Evolutionary conservation across 37 sponge, comb jelly and placozoan genomes (phyloP).

Genomic region (Beroe forskalii): DNA sequence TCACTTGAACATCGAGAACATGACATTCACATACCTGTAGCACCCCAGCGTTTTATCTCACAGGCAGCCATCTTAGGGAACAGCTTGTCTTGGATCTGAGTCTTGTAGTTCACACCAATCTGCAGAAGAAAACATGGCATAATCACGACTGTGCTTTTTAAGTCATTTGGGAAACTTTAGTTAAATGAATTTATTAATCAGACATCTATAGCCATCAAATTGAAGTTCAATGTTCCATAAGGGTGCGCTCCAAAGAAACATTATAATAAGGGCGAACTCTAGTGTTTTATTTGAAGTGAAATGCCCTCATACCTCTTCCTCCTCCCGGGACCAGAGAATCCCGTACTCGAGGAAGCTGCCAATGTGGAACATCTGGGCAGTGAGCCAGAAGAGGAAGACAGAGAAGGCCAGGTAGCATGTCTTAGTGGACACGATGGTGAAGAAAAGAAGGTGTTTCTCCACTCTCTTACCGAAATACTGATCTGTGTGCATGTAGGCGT

Average conservation of each 20-base stretch:
- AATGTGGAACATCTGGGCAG: conserved; percentile 59
- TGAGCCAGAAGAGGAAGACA: conserved; percentile 34
- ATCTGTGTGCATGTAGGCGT: conserved; percentile 63
- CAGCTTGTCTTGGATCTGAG: conserved; percentile 49
- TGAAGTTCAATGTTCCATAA: too few species aligned
- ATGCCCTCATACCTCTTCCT: conserved; percentile 51
- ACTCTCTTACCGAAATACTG: conserved; percentile 59
- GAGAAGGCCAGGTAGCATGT: not conserved
- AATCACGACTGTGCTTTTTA: too few species aligned
- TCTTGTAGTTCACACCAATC: conserved; percentile 21
- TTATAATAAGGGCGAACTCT: too few species aligned
- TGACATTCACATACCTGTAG: conserved; percentile 35
- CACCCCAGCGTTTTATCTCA: conserved; percentile 53
- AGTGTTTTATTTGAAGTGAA: too few species aligned
- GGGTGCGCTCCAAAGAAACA: too few species aligned
- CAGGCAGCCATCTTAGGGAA: conserved; percentile 62
- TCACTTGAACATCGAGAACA: not conserved
- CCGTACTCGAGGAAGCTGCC: conserved; percentile 44
- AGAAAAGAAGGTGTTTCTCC: conserved; percentile 64
- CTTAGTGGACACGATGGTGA: conserved; percentile 46
- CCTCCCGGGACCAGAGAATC: conserved; percentile 11
- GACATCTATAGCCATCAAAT: too few species aligned
- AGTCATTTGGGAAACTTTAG: too few species aligned
- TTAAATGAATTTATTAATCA: too few species aligned
- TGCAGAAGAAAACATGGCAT: too few species aligned